Base-by-base conservation (phyloP, 2,113 vertebrate species). In the Oriolus oriolus region DNA sequence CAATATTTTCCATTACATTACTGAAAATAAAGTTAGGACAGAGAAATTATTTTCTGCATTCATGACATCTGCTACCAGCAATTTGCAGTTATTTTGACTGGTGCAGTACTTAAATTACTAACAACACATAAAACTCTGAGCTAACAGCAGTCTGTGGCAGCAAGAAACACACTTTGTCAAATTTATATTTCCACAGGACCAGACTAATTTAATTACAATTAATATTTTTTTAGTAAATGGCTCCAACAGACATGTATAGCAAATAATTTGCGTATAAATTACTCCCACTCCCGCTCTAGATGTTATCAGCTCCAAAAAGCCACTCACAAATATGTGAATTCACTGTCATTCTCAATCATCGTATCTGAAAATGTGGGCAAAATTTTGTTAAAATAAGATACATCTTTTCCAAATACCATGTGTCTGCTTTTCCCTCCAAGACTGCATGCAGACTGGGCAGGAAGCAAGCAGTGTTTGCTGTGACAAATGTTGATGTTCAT, bases 1-100 rank as follows among this genome's bases (percentile, higher is more conserved):
- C 37, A 45, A 7, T n/a, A n/a, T 94, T 90, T 88, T 60, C n/a
- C 23, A 83, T 79, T 78, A 83, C 16, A 44, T 73, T 91, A 65
- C 78, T 26, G 66, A 79, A 93, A 96, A 94, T 79, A 57, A 96
- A 74, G 57, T 84, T 89, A 82, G 84, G 78, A 70, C 0, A 3
- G 65, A 76, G 59, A 91, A 96, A 80, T 80, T 63, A 71, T 76
- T 87, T 91, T 77, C 74, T 91, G 37, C 59, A 57, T 83, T 87
- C 85, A 91, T 73, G 89, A 83, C 81, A 95, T 83, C 78, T 79
- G 70, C 66, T 57, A 76, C 81, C 50, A 93, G 84, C 74, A 96
- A 96, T 94, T 85, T 89, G 77, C 94, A 91, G 74, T 94, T 96
- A 94, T 89, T 95, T 96, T 94, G 91, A 91, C 81, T 87, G 47